A percentile compares a stretch with the other conserved stretches of the same genome.
Evolutionary conservation across 2,888 invertebrate genomes (phyloP).

Genomic region (Schizaphis graminum): DNA sequence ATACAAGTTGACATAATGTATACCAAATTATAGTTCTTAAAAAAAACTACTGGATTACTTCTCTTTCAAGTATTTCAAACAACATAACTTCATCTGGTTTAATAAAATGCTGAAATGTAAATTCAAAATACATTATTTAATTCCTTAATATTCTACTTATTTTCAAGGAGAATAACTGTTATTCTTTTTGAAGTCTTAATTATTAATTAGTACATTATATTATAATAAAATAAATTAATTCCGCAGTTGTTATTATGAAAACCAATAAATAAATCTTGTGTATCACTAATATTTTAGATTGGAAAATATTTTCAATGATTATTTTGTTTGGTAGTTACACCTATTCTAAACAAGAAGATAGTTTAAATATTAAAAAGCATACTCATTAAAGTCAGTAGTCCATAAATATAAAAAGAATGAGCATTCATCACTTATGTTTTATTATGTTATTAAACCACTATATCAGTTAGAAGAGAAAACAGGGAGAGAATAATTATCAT

Average conservation of each 20-base stretch:
- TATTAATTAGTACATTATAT: not conserved
- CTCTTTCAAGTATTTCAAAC: not conserved
- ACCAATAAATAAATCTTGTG: not conserved
- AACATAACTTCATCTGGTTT: not conserved
- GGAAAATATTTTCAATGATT: not conserved
- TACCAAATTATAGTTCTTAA: not conserved
- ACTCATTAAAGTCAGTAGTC: not conserved
- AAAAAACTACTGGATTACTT: not conserved
- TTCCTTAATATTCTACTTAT: not conserved
- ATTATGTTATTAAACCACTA: not conserved
- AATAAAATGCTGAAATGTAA: not conserved
- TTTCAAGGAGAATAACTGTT: not conserved
- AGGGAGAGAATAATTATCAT: not conserved
- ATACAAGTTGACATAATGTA: conserved; percentile 1
- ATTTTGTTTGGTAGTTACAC: not conserved
- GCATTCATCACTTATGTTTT: not conserved
- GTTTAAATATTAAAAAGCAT: not conserved
- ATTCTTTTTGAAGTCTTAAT: not conserved
- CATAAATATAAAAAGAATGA: not conserved
- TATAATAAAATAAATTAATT: not conserved
- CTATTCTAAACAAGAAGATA: not conserved
- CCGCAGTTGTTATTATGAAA: not conserved
- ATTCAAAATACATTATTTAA: not conserved
- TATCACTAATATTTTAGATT: not conserved
- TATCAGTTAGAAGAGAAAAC: not conserved